phyloP scores from a whole-genome alignment of 2,113 vertebrate species.

The Pithys albifrons region DNA sequence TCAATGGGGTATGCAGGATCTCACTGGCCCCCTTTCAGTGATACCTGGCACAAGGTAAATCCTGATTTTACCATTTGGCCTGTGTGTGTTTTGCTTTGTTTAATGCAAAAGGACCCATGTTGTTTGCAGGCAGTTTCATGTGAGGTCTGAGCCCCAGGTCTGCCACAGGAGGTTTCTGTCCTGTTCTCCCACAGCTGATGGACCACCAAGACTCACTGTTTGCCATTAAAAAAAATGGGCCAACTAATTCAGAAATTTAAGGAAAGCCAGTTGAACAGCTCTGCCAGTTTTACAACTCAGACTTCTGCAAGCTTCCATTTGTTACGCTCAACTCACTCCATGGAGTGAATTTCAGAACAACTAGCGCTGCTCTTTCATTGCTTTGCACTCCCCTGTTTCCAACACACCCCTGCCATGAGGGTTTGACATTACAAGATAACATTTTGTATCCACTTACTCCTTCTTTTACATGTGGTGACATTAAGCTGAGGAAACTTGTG shows the following conservation, averaged over 20 bases:
- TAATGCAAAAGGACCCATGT: rapidly evolving
- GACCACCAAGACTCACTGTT: slow-evolving; percentile 33
- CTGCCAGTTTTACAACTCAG: slow-evolving; percentile 59
- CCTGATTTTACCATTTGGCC: background rate
- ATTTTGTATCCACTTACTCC: background rate
- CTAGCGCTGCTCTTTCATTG: background rate
- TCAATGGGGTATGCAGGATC: rapidly evolving
- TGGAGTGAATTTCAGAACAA: background rate
- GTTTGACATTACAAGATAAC: background rate
- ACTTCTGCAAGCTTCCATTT: slow-evolving; percentile 54
- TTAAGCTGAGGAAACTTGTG: background rate
- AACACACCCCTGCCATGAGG: background rate
- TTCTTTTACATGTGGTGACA: background rate
- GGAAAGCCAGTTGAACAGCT: slow-evolving; percentile 64
- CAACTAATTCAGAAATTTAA: slow-evolving; percentile 58
- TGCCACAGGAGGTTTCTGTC: background rate
- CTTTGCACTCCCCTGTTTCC: background rate
- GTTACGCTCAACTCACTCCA: slow-evolving; percentile 52
- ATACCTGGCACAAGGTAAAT: background rate
- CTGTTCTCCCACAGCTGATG: background rate
- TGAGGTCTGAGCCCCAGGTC: background rate
- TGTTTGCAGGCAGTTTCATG: background rate
- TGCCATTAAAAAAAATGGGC: slow-evolving; percentile 55
- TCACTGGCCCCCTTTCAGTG: background rate
- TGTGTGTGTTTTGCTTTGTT: background rate